These are phyloP conservation scores for Xenopus borealis DNA, from an alignment of 2,113 vertebrate genomes.

Conservation along the genomic window DNA sequence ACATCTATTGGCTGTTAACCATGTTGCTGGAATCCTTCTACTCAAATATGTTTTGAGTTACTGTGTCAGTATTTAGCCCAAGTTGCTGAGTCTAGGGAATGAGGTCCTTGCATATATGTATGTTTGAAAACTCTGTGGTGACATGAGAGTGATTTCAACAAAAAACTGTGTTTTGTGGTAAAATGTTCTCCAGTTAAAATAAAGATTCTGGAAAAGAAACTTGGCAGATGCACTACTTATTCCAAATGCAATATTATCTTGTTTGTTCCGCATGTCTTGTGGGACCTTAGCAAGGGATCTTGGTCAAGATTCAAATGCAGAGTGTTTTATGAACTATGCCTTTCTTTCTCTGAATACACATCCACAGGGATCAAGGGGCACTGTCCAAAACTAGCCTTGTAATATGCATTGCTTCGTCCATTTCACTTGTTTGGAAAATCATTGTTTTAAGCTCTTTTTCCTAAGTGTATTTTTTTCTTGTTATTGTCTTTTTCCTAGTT, in stretches of 20 bases:
- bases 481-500: not conserved
- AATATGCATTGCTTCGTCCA: not conserved
- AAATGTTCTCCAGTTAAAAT: slow-evolving; percentile 17
- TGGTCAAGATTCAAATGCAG: slow-evolving; percentile 15
- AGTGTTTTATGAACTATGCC: not conserved
- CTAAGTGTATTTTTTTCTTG: no score
- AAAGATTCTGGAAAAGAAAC: slow-evolving; percentile 23
- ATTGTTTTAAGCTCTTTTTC: not conserved
- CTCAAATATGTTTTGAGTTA: slow-evolving; percentile 11
- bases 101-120: not conserved
- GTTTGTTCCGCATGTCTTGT: slow-evolving; percentile 14
- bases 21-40: slow-evolving; percentile 2
- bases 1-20: slow-evolving; percentile 8
- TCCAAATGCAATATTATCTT: slow-evolving; percentile 39
- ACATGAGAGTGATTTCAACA: slow-evolving; percentile 17
- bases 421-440: not conserved
- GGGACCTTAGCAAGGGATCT: slow-evolving; percentile 24
- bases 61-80: not conserved
- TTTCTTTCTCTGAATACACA: slow-evolving; percentile 24
- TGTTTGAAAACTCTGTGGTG: slow-evolving; percentile 7
- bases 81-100: not conserved
- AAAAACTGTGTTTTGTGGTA: slow-evolving; percentile 14
- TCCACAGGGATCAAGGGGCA: slow-evolving; percentile 21
- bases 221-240: slow-evolving; percentile 3
- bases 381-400: slow-evolving; percentile 11